A percentile compares a stretch with the other conserved stretches of the same genome.
phyloP scores from a whole-genome alignment of 2,888 invertebrate genomes.

The Lucinisca nassula region DNA sequence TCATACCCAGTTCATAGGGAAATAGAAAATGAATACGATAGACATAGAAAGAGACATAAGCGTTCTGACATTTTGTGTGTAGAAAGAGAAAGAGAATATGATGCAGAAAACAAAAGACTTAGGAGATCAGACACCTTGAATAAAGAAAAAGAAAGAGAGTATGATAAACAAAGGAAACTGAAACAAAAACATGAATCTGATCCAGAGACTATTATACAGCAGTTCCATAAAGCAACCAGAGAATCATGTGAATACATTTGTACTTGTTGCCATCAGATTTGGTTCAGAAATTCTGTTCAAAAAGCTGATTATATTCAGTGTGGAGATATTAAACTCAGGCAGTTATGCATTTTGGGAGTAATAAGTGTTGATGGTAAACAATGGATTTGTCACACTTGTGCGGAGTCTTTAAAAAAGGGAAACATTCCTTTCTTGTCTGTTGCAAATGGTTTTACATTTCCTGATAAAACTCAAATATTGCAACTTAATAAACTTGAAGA shows the following conservation, averaged over 20 bases:
- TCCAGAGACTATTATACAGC: too few species aligned
- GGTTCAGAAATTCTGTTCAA: not conserved
- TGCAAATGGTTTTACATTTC: not conserved
- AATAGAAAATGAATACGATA: too few species aligned
- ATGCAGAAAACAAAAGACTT: too few species aligned
- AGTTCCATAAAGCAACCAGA: not conserved
- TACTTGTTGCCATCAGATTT: not conserved
- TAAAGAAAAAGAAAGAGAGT: too few species aligned
- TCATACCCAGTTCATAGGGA: too few species aligned
- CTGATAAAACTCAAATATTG: not conserved
- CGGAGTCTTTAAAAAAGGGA: not conserved
- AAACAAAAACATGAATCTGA: too few species aligned
- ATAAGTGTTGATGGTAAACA: not conserved
- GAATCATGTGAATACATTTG: not conserved
- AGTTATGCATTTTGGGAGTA: not conserved
- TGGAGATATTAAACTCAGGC: not conserved
- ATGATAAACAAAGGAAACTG: too few species aligned
- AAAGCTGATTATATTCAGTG: not conserved
- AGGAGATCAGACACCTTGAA: too few species aligned
- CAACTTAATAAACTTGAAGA: not conserved
- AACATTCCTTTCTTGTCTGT: not conserved
- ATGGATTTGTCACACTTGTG: not conserved
- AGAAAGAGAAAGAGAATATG: too few species aligned
- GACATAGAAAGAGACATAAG: too few species aligned
- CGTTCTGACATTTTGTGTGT: too few species aligned